These are phyloP conservation scores for Orchestia grillus DNA, from an alignment of 1,140 invertebrate genomes.

Conservation along the genomic window DNA sequence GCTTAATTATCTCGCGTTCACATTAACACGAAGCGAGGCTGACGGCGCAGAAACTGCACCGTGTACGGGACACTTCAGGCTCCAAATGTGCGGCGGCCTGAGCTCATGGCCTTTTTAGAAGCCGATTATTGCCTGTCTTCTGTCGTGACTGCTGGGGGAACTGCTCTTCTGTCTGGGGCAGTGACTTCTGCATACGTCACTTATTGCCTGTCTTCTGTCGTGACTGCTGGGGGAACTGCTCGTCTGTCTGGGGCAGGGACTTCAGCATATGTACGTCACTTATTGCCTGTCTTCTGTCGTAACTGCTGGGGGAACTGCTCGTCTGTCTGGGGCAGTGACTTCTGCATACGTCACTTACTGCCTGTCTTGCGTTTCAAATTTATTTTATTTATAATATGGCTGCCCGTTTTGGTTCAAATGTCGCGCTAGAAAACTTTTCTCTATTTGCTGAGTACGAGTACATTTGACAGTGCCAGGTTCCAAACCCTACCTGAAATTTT, in stretches of 20 bases:
- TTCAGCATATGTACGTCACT: not conserved
- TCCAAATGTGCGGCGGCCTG: not conserved
- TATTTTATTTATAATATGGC: too few species aligned
- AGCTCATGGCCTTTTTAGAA: not conserved
- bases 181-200: not conserved
- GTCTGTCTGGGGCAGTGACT: not conserved
- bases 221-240: not conserved
- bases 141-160: not conserved
- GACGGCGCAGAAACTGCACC: not conserved
- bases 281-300: not conserved
- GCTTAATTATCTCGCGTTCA: not conserved
- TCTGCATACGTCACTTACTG: not conserved
- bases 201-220: not conserved
- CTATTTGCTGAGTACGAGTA: too few species aligned
- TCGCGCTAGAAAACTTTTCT: too few species aligned
- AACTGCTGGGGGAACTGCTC: not conserved
- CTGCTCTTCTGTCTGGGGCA: not conserved
- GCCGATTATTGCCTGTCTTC: not conserved
- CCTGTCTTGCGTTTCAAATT: not conserved
- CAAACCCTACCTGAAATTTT: too few species aligned
- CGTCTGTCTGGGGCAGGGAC: not conserved
- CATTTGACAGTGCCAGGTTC: too few species aligned
- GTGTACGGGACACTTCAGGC: not conserved
- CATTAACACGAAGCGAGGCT: not conserved
- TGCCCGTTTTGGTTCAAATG: too few species aligned